Evolutionary conservation across 2,113 vertebrate species (phyloP), one percentile per base, ranked within the genome.

Genomic region (Albula glossodonta): DNA sequence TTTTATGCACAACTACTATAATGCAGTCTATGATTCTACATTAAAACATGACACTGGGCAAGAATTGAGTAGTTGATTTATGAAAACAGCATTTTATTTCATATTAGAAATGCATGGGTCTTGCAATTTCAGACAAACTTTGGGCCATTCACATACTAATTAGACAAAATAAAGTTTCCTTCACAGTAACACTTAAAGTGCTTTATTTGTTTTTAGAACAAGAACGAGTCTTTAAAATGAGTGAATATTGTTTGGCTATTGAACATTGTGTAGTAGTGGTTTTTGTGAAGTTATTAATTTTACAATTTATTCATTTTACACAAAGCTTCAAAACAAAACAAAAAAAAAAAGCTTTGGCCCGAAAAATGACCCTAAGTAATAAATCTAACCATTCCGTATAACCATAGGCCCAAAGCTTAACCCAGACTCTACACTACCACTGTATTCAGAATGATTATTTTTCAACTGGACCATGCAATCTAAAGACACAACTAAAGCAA

Each of bases 141-240:
- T 51, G 22, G 87, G 86, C 85, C 82, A 85, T 91, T 83, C 66
- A 82, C 81, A 88, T 84, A 85, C 80, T 84, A 83, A 86, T 78
- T 87, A 85, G 87, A 86, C 87, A 89, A 86, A 83, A 82, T 86
- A 85, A 84, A 77, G 86, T 84, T 84, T 87, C 87, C 87, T 89
- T 91, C 87, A 88, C 90, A 90, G 89, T 90, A 90, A 95, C 94
- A 95, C 94, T 92, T 94, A 94, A 94, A 95, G 95, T 95, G 94
- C 93, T 94, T 94, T 93, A 93, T 95, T 94, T 93, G 90, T 90
- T 92, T 90, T 89, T 78, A 80, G 86, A 51, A 84, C 70, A 90
- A 91, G 91, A 89, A 88, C 93, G 92, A 79, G 89, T 83, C 86
- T 77, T 51, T 84, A 19, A 77, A 77, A 51, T 74, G 57, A 83